Base-by-base conservation (phyloP, 2,113 vertebrate genomes). In the Phylloscopus trochilus region DNA sequence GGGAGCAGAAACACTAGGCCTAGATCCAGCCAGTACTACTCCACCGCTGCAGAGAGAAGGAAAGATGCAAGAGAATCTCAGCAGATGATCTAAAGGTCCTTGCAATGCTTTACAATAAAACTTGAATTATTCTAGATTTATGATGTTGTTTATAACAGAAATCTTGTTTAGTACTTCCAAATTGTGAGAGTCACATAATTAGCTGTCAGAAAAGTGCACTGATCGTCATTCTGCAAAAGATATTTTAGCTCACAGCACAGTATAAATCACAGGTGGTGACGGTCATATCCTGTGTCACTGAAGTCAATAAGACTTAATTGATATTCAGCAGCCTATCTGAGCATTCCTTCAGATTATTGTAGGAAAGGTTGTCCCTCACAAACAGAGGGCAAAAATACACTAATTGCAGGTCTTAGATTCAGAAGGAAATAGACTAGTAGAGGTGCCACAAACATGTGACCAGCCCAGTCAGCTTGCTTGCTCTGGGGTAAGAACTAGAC, bases 141-240 rank as follows among this genome's bases (percentile, higher is more conserved):
- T 84, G 44, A 81, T 60, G 41, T 68, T 97, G 93, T 97, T 96
- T 94, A 95, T 94, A 87, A 96, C 43, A 95, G 95, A 88, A 97
- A 94, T 96, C 88, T 95, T 95, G 87, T 95, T 91, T 83, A 95
- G 84, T 88, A 74, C 92, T 88, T 86, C 90, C 85, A 95, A 95
- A 95, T 86, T 67, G 86, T 66, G 39, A 94, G 27, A 80, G 77
- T 82, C 89, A 58, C 84, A 91, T 93, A 96, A 96, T 96, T 96
- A 96, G 89, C 91, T 96, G 95, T 93, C 96, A 96, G 66, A 89
- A 92, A 93, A 95, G 69, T 93, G 92, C 94, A 94, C 66, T 73
- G 87, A 94, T 83, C 14, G 52, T 90, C 92, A 94, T 90, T 95
- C 85, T 92, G 56, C 37, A 80, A 91, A 95, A 93, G 92, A 93